Evolutionary conservation across 2,113 vertebrate species (phyloP).

Genomic region (Neogobius melanostomus): DNA sequence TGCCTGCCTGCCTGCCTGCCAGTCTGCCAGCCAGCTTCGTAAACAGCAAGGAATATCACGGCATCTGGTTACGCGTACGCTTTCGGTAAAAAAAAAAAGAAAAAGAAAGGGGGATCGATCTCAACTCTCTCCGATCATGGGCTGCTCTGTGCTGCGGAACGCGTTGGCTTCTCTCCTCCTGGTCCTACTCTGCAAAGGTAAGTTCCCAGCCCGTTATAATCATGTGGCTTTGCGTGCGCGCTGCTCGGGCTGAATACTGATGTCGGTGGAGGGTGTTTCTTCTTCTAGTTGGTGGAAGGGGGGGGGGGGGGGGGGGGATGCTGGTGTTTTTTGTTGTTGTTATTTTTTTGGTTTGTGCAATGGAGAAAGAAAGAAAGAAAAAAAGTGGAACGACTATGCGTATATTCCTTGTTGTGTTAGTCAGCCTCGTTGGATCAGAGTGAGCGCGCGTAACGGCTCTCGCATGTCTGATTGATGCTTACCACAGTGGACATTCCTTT

Average conservation of each 20-base stretch:
- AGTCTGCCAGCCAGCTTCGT: slow-evolving; percentile 7
- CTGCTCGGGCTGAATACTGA: slow-evolving; percentile 76
- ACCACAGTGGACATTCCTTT: slow-evolving; percentile 51
- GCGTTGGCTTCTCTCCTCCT: slow-evolving; percentile 70
- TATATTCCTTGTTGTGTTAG: slow-evolving; percentile 15
- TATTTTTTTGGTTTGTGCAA: no score
- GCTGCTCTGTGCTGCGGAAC: slow-evolving; percentile 71
- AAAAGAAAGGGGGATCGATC: slow-evolving; percentile 53
- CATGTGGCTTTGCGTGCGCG: slow-evolving; percentile 36
- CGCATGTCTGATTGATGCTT: slow-evolving; percentile 61
- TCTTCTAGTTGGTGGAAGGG: slow-evolving; percentile 39
- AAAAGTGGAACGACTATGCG: background rate
- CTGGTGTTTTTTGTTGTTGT: no score
- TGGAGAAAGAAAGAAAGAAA: no score
- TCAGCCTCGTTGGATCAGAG: slow-evolving; percentile 50
- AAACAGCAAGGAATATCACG: slow-evolving; percentile 61
- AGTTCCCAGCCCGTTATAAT: slow-evolving; percentile 47
- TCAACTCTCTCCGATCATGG: slow-evolving; percentile 70
- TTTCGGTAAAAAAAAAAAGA: slow-evolving; percentile 24
- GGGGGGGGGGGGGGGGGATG: no score
- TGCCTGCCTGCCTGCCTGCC: no score
- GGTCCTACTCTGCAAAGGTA: slow-evolving; percentile 74
- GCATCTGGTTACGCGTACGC: slow-evolving; percentile 37
- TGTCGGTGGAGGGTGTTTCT: slow-evolving; percentile 40
- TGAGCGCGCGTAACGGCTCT: slow-evolving; percentile 36